Percentiles rank a stretch among this genome's conserved stretches.
phyloP scores from a whole-genome alignment of 2,797 vertebrate genomes.

The Phrynocephalus guinanensis region DNA sequence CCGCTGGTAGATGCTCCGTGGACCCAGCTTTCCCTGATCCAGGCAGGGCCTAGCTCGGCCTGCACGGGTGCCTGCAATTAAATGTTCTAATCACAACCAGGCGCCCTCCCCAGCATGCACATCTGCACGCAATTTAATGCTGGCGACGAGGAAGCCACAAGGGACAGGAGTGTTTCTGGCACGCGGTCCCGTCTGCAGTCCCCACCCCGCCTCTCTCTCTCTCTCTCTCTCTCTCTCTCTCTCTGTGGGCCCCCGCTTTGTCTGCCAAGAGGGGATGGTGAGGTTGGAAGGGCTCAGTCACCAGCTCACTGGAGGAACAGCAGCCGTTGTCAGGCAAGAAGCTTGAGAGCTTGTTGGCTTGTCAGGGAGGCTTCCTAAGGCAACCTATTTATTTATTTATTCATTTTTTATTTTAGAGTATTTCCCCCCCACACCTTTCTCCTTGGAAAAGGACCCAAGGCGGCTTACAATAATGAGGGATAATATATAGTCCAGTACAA shows the following conservation, averaged over 20 bases:
- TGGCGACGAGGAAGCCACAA: constrained; percentile 31
- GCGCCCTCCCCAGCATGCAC: constrained; percentile 31
- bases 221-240: neutral
- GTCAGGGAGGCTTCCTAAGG: neutral
- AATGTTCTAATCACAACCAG: constrained; percentile 58
- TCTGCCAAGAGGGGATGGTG: constrained; percentile 34
- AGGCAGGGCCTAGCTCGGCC: neutral
- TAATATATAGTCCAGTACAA: too few species aligned
- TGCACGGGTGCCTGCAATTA: constrained; percentile 31
- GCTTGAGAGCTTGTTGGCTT: neutral
- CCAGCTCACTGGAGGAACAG: constrained; percentile 17
- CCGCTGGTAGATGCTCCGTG: neutral
- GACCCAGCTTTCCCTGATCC: neutral
- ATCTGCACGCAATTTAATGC: constrained; percentile 61
- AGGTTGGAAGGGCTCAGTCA: constrained; percentile 13
- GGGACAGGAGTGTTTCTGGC: constrained; percentile 55
- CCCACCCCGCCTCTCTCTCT: constrained; percentile 13
- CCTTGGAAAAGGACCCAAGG: too few species aligned
- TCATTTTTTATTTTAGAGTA: too few species aligned
- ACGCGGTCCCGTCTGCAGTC: constrained; percentile 28
- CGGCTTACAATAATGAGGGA: too few species aligned
- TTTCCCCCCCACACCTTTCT: too few species aligned
- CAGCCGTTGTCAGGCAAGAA: constrained; percentile 7
- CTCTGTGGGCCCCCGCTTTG: neutral
- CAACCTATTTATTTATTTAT: neutral